Base-by-base conservation (phyloP, 2,113 vertebrate genomes). In the Sialia sialis region DNA sequence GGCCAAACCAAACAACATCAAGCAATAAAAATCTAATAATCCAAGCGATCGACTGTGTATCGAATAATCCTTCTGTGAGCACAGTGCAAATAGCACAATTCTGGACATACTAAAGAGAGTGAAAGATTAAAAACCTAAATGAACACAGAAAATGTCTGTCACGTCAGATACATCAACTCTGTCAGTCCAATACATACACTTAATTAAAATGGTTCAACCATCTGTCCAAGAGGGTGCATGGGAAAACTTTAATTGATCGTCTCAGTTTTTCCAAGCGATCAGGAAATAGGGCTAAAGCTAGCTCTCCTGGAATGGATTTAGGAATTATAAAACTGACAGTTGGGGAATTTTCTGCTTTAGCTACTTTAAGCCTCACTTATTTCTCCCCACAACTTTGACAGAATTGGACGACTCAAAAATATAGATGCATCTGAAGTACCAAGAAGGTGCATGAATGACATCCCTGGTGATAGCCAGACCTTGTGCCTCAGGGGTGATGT, bases 151-250 rank as follows among this genome's bases (percentile, higher is more conserved):
- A 96, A 95, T 66, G 77, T 97, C 96, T 97, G 97, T 97, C 92
- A 64, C 10, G 67, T 97, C 90, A 89, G 75, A 93, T 94, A 79
- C 49, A 95, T 90, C 90, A 94, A 92, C 95, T 94, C 92, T 82
- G 85, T 76, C 82, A 90, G 89, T 91, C 96, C 95, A 96, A 92
- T 95, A 74, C 83, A 91, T 85, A 82, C 75, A 94, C 93, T 97
- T 97, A 97, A 97, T 98, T 97, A 97, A 97, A 96, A 94, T 87
- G 89, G 92, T 73, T 96, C 91, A 94, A 87, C 96, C 97, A 95
- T 97, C 97, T 97, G 96, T 96, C 94, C 95, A 80, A 93, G 73
- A 89, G 92, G 78, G 95, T 94, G 87, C 96, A 85, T 81, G 76
- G 82, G 94, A 87, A 94, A 96, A 89, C 93, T 95, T 88, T 84